Evolutionary conservation across 2,797 vertebrate species (phyloP).

Genomic region (Pseudochromis fuscus): DNA sequence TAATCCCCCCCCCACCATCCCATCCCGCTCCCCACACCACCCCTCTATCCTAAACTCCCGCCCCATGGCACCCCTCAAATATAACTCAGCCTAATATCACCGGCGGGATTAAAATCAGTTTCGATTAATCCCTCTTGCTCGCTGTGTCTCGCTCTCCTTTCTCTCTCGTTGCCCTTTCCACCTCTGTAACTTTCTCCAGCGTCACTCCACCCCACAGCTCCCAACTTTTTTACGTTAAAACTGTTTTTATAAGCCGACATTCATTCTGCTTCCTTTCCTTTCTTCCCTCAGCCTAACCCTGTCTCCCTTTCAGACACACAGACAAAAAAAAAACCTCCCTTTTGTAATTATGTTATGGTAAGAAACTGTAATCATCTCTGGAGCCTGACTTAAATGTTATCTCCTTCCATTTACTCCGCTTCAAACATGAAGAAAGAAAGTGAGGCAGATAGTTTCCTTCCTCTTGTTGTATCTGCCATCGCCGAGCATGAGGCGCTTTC

Average conservation of each 20-base stretch:
- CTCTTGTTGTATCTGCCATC: constrained; percentile 35
- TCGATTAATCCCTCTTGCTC: constrained; percentile 69
- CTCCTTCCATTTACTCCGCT: constrained; percentile 36
- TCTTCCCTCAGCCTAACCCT: constrained; percentile 15
- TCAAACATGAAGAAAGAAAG: constrained; percentile 39
- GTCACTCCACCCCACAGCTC: background rate
- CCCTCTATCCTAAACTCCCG: constrained; percentile 25
- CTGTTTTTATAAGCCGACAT: constrained; percentile 26
- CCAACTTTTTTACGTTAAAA: constrained; percentile 50
- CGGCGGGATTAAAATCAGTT: constrained; percentile 71
- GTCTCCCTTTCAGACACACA: constrained; percentile 23
- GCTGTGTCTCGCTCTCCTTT: constrained; percentile 39
- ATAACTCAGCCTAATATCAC: constrained; percentile 74
- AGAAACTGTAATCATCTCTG: constrained; percentile 56
- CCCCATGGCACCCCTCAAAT: constrained; percentile 56
- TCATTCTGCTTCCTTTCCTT: constrained; percentile 21
- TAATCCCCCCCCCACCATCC: constrained; percentile 60
- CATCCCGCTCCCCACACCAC: background rate
- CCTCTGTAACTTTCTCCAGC: constrained; percentile 45
- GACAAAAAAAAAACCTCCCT: constrained; percentile 42
- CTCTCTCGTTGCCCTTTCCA: constrained; percentile 58
- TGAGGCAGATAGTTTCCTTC: constrained; percentile 44
- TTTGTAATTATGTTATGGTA: constrained; percentile 60
- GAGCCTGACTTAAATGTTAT: constrained; percentile 52
- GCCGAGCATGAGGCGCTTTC: constrained; percentile 15